Base-by-base conservation (phyloP, 1,140 invertebrate genomes). In the Homarus americanus region DNA sequence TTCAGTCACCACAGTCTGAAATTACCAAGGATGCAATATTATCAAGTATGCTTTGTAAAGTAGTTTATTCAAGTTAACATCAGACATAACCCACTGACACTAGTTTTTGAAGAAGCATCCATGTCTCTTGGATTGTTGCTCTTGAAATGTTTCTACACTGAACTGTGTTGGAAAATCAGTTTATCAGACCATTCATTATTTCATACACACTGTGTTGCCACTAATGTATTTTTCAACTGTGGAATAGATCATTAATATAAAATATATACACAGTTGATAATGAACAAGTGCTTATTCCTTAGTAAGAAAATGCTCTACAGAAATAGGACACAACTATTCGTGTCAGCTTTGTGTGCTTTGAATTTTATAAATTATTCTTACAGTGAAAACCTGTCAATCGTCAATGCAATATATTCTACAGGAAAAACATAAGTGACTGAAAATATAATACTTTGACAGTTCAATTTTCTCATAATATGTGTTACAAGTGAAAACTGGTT, bases 1-100 rank as follows among this genome's bases (percentile, higher is more conserved):
- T 2, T 90, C 87, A 15, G 87, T 90, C 34, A 90, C 87, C 40
- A 90, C 87, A 15, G 87, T 90, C 79, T 90, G 87, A 90, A 83
- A 40, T 15, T 12, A 83, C 24, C 58, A 15, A 58, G 24, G 53
- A 58, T 20, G 24, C 1, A 36, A 66, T 40, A 83, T 36, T 69
- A 66, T 58, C 38, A 38, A 87, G 75, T 15, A 38, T 53, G 36
- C n/a, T 40, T 66, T 28, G 24, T 53, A 87, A 49, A 66, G 41
- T 9, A 38, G 24, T 40, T 20, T 41, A 32, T 80, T 79, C 2
- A 17, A 69, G 34, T 32, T 28, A 17, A 17, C 58, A 17, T n/a
- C 44, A 66, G 17, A 12, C 28, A 24, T 38, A 63, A 41, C n/a
- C 9, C 32, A 32, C 36, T 49, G 34, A 34, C 4, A 32, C 38